These are phyloP conservation scores for Ectemnius cavifrons DNA, from an alignment of 2,888 invertebrate species.

Conservation along the genomic window DNA sequence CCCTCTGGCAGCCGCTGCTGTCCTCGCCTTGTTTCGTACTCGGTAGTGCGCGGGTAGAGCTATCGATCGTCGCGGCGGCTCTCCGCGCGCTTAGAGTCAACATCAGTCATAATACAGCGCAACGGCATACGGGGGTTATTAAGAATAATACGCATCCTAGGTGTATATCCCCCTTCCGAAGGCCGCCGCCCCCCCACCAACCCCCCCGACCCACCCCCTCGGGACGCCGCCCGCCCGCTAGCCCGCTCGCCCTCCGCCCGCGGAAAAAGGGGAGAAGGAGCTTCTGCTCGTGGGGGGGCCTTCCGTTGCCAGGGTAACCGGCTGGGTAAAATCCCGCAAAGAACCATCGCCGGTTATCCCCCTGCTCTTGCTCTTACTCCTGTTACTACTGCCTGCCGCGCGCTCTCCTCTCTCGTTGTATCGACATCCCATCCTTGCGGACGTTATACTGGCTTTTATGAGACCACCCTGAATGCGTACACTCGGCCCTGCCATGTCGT, in stretches of 20 bases:
- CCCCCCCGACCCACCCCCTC: too few species aligned
- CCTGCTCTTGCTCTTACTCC: constrained; percentile 38
- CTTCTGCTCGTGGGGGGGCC: constrained; percentile 50
- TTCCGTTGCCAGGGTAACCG: constrained; percentile 76
- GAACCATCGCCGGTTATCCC: constrained; percentile 68
- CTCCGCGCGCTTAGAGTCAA: constrained; percentile 74
- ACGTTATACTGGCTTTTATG: constrained; percentile 70
- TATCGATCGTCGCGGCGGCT: constrained; percentile 67
- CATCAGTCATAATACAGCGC: constrained; percentile 78
- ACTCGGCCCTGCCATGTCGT: constrained; percentile 30
- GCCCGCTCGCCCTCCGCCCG: constrained; percentile 12
- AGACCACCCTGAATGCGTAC: constrained; percentile 55
- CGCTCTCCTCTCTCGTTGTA: constrained; percentile 60
- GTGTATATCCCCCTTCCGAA: constrained; percentile 54
- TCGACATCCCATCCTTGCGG: constrained; percentile 71
- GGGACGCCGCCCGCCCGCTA: not conserved
- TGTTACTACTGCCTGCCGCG: constrained; percentile 18
- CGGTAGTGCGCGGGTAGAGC: constrained; percentile 36
- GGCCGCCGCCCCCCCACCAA: too few species aligned
- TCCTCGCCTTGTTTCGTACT: constrained; percentile 43
- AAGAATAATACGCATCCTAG: constrained; percentile 78
- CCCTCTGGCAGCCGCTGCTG: constrained; percentile 12
- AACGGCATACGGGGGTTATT: constrained; percentile 76
- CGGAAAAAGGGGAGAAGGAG: constrained; percentile 52
- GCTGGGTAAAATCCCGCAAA: constrained; percentile 77